Evolutionary conservation across 2,113 vertebrate genomes (phyloP).

Genomic region (Irena cyanogastra): DNA sequence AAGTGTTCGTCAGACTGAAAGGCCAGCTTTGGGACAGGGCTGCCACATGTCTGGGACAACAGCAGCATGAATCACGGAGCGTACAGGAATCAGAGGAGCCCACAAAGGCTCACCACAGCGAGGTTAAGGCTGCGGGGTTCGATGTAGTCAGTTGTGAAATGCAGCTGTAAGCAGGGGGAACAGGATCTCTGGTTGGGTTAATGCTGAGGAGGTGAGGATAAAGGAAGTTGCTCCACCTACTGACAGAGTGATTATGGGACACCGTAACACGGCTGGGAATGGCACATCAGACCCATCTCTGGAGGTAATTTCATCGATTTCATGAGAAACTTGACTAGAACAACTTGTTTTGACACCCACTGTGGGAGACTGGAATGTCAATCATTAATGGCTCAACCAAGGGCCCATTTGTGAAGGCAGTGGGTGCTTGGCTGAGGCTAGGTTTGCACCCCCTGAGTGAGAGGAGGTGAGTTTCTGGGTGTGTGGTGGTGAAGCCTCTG

Average conservation of each 20-base stretch:
- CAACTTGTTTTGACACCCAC: neutral
- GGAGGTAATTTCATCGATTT: neutral
- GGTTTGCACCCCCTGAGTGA: neutral
- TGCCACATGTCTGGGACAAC: neutral
- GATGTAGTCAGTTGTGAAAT: neutral
- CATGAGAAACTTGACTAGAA: neutral
- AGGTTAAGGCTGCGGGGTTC: fast-evolving
- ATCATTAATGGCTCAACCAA: neutral
- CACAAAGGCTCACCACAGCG: neutral
- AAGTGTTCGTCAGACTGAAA: neutral
- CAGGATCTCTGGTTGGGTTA: neutral
- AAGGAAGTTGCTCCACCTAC: neutral
- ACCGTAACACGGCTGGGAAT: fast-evolving
- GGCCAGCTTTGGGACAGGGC: neutral
- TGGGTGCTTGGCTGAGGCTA: neutral
- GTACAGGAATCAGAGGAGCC: neutral
- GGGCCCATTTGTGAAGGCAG: neutral
- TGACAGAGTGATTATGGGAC: neutral
- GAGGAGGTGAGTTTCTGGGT: neutral
- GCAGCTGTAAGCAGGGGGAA: neutral
- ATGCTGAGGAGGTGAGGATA: neutral
- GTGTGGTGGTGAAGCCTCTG: neutral
- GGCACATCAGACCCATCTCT: no score
- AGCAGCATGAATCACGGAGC: neutral
- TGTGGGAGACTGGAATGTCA: neutral